Conservation (phyloP, 2,113 vertebrate genomes). For the Ceyx margarethae region DNA sequence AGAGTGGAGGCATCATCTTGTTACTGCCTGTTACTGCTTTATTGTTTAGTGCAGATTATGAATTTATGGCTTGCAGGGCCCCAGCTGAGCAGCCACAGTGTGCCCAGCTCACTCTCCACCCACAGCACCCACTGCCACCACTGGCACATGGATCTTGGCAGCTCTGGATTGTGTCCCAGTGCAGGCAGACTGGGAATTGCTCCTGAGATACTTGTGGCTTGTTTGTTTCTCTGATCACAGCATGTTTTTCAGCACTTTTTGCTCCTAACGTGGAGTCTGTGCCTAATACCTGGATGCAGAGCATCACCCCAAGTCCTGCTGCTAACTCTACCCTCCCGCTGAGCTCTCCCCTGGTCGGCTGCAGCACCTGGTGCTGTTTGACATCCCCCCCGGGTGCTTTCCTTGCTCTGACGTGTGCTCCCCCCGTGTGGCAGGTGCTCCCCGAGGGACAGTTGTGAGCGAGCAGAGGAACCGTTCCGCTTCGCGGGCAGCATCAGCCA, state of each 20-base stretch:
- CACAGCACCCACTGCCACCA: neutral
- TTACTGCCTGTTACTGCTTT: neutral
- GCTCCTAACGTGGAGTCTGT: neutral
- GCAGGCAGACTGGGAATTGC: neutral
- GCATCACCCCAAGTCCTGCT: accelerated
- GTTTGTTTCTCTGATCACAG: neutral
- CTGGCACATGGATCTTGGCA: accelerated
- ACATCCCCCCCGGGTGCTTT: accelerated
- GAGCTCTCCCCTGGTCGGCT: accelerated
- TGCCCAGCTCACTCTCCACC: neutral
- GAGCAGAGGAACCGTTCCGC: constrained; percentile 86
- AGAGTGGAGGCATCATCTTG: neutral
- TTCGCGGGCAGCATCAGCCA: constrained; percentile 86
- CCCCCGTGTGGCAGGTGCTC: constrained; percentile 82
- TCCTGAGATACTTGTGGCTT: neutral
- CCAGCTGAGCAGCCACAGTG: neutral
- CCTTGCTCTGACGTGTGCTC: neutral
- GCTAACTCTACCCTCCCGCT: neutral
- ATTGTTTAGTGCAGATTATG: neutral
- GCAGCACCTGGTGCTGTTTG: neutral
- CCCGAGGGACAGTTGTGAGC: constrained; percentile 86
- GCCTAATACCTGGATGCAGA: accelerated
- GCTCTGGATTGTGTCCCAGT: neutral
- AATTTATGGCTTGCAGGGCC: neutral
- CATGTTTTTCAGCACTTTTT: neutral